Evolutionary conservation across 2,113 vertebrate species (phyloP).

Genomic region (Eurypyga helias): DNA sequence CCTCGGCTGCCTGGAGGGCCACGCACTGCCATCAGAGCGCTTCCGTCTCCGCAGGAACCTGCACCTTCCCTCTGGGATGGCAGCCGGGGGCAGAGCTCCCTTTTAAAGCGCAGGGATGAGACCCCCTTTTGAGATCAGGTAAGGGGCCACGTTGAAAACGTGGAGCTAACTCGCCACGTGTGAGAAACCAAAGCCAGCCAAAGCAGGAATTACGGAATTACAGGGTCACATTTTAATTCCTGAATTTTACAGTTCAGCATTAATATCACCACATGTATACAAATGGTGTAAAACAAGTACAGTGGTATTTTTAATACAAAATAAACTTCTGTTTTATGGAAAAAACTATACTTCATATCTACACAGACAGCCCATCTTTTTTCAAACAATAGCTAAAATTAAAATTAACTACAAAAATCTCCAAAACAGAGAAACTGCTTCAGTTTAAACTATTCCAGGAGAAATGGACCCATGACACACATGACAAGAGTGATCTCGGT

Average conservation of each 20-base stretch:
- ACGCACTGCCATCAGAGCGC: not conserved
- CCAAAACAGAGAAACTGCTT: conserved; percentile 81
- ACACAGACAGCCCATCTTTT: conserved; percentile 84
- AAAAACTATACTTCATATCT: conserved; percentile 88
- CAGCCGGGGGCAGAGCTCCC: not conserved
- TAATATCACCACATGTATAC: conserved; percentile 94
- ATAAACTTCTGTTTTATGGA: conserved; percentile 90
- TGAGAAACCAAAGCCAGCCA: conserved; percentile 80
- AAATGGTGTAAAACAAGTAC: conserved; percentile 95
- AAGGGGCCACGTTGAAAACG: conserved; percentile 41
- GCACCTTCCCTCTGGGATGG: not conserved
- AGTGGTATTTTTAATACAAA: conserved; percentile 96
- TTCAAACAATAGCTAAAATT: conserved; percentile 84
- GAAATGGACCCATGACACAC: conserved; percentile 80
- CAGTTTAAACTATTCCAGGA: conserved; percentile 81
- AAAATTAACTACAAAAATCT: conserved; percentile 84
- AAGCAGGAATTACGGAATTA: conserved; percentile 82
- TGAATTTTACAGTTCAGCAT: conserved; percentile 91
- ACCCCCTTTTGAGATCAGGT: not conserved
- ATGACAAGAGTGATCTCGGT: conserved; percentile 76
- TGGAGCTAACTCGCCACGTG: conserved; percentile 44
- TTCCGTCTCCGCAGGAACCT: not conserved
- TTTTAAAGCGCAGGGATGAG: not conserved
- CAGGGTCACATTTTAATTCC: conserved; percentile 98
- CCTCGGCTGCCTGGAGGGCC: not conserved